Percentiles rank a stretch among this genome's conserved stretches.
Conservation (phyloP, 2,888 invertebrate species). For the Deilephila elpenor region DNA sequence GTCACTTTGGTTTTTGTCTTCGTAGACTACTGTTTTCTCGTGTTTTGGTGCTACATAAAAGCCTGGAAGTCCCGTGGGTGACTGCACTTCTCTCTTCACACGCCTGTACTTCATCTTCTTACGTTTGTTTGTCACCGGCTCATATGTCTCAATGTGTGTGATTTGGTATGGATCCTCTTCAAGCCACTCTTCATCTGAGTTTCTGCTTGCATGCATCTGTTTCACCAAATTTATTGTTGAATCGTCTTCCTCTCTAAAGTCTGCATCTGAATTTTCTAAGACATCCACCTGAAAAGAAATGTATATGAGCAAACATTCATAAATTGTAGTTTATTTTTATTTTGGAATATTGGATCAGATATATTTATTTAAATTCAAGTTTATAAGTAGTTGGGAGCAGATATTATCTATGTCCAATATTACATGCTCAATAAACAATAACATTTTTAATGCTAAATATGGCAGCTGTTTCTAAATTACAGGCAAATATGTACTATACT, state of each 20-base stretch:
- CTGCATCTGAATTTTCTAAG: slow-evolving; percentile 60
- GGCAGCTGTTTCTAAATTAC: too few species aligned
- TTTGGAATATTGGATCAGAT: neutral
- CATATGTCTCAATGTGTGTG: slow-evolving; percentile 62
- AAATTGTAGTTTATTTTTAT: neutral
- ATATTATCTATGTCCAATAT: too few species aligned
- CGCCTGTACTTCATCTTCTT: slow-evolving; percentile 64
- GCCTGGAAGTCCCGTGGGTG: slow-evolving; percentile 57
- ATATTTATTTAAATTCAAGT: too few species aligned
- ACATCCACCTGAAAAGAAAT: slow-evolving; percentile 61
- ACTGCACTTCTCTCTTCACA: slow-evolving; percentile 70
- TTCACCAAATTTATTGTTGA: slow-evolving; percentile 65
- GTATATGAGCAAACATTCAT: neutral
- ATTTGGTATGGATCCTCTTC: slow-evolving; percentile 70
- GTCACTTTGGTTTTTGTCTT: slow-evolving; percentile 57
- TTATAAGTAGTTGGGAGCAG: too few species aligned
- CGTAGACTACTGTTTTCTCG: slow-evolving; percentile 50
- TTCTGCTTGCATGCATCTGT: slow-evolving; percentile 63
- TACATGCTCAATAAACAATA: too few species aligned
- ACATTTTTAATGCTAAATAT: too few species aligned
- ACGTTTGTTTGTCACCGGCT: slow-evolving; percentile 52
- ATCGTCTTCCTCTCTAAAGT: slow-evolving; percentile 54
- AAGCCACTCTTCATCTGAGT: slow-evolving; percentile 76
- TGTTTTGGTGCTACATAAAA: slow-evolving; percentile 52
- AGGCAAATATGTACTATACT: too few species aligned